A percentile compares a stretch with the other conserved stretches of the same genome.
Evolutionary conservation across 2,797 vertebrate genomes (phyloP).

Genomic region (Leucoraja ocellata): DNA sequence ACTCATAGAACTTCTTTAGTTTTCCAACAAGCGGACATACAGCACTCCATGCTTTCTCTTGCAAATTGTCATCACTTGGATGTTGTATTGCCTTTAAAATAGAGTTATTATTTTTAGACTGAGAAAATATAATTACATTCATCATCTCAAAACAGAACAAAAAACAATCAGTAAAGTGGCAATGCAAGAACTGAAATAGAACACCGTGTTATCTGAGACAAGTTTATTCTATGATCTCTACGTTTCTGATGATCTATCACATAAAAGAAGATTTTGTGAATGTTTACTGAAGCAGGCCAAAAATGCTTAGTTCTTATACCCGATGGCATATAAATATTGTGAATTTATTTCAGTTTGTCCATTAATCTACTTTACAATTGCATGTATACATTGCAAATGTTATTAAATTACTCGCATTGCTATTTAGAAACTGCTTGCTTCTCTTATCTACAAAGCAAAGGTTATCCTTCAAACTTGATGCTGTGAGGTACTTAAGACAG

Average conservation of each 20-base stretch:
- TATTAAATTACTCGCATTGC: background rate
- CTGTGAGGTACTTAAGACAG: background rate
- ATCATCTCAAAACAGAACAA: background rate
- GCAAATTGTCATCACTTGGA: constrained; percentile 80
- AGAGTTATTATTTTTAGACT: constrained; percentile 36
- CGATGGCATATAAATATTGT: background rate
- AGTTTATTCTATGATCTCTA: background rate
- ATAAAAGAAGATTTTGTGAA: background rate
- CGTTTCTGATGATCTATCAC: background rate
- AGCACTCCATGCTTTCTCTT: constrained; percentile 90
- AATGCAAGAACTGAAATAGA: background rate
- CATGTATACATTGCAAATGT: background rate
- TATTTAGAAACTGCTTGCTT: background rate
- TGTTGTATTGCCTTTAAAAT: constrained; percentile 85
- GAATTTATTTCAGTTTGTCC: background rate
- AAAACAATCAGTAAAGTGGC: background rate
- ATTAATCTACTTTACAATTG: background rate
- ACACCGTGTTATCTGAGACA: background rate
- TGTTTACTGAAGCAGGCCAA: background rate
- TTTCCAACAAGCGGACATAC: constrained; percentile 88
- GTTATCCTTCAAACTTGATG: background rate
- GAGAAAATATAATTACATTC: background rate
- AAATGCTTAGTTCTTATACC: background rate
- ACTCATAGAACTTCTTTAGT: constrained; percentile 97
- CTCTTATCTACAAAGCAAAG: background rate